Evolutionary conservation across 2,113 vertebrate genomes (phyloP), one percentile per base, ranked within the genome.

Genomic region (Bombycilla garrulus): DNA sequence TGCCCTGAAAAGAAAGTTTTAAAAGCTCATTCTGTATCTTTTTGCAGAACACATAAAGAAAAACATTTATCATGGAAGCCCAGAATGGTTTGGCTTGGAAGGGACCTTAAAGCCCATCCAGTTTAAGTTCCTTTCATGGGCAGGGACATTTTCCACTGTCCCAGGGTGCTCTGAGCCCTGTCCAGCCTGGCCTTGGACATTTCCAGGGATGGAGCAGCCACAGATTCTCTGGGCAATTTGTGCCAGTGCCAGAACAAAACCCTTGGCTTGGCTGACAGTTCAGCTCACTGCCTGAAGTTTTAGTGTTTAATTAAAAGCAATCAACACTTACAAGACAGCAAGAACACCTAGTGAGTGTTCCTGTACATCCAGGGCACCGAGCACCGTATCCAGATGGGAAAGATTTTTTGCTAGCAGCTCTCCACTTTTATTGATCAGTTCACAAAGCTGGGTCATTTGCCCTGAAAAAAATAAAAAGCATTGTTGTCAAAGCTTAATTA

Each of bases 391-490:
- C 98, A 99, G 98, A 79, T 99, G 99, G 77, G 99, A 99, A 92
- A 99, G 97, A 67, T 99, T 99, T 98, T 99, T 99, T 86, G 99
- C 99, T 94, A 99, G 98, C 95, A 99, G 98, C 89, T 99, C 99
- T 92, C 99, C 99, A 11, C 99, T 99, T 98, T 99, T 99, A 98
- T 99, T 99, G 98, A 99, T 99, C 97, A 99, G 97, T 96, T 99
- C 99, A 91, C 99, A 99, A 77, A 99, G 98, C 97, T 99, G 99
- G 96, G 99, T 99, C 99, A 99, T 99, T 98, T 99, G 99, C 97
- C 99, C 99, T 99, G 97, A 97, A 97, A 97, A n/a, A 97, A 12
- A 98, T 12, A 88, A 72, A 69, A 76, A 94, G 93, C 42, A 64
- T 44, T 1, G 1, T 15, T 21, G 53, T 83, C 78, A 92, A 51